These are phyloP conservation scores for Simalia tracyae DNA, from an alignment of 2,797 vertebrate species.

Conservation along the genomic window DNA sequence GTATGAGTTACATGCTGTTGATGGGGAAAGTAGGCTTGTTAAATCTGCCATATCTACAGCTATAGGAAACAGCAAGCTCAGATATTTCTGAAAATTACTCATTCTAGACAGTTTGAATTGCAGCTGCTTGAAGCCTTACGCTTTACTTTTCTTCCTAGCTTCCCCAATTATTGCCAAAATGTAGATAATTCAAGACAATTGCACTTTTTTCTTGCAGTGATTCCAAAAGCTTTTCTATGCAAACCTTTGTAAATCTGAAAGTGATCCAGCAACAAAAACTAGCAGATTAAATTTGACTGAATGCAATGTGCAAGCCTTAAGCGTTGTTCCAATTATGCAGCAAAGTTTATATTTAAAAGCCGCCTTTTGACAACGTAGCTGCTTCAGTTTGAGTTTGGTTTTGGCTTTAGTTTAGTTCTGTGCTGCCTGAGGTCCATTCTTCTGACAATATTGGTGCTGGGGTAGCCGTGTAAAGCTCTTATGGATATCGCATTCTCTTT, in stretches of 20 bases:
- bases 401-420: background rate
- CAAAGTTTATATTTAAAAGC: background rate
- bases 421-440: background rate
- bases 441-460: background rate
- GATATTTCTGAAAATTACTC: constrained; percentile 31
- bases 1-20: background rate
- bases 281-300: constrained; percentile 3
- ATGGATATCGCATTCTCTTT: background rate
- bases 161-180: constrained; percentile 20
- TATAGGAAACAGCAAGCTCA: constrained; percentile 18
- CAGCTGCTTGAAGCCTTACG: constrained; percentile 5
- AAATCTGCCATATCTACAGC: background rate
- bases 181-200: constrained; percentile 36
- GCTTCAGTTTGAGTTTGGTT: background rate
- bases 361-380: background rate
- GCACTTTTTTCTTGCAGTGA: background rate
- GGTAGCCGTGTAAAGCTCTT: background rate
- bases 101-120: constrained; percentile 18
- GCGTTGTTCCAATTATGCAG: background rate
- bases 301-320: background rate
- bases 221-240: constrained; percentile 6
- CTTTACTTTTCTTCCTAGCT: constrained; percentile 13
- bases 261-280: constrained; percentile 2
- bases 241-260: constrained; percentile 6
- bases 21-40: background rate